Evolutionary conservation across 2,797 vertebrate species (phyloP).

Genomic region (Spea hammondii): DNA sequence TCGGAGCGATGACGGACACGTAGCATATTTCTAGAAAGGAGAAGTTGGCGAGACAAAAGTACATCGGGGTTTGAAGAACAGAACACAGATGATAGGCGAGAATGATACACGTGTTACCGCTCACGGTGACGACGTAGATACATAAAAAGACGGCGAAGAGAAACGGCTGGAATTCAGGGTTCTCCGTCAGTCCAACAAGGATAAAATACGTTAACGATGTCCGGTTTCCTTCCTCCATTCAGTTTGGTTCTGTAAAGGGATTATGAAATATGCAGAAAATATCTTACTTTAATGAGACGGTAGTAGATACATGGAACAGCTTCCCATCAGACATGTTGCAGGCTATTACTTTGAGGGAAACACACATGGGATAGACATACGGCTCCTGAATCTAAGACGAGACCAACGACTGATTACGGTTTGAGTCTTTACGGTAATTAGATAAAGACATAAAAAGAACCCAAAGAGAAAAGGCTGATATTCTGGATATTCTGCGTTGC

Average conservation of each 20-base stretch:
- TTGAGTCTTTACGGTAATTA: not conserved
- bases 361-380: too few species aligned
- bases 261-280: not conserved
- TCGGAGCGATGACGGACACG: slow-evolving; percentile 24
- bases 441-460: slow-evolving; percentile 26
- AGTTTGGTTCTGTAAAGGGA: slow-evolving; percentile 12
- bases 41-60: slow-evolving; percentile 19
- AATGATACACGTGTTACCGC: slow-evolving; percentile 15
- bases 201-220: slow-evolving; percentile 26
- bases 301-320: not conserved
- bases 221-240: not conserved
- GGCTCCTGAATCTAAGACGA: too few species aligned
- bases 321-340: too few species aligned
- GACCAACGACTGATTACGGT: too few species aligned
- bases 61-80: slow-evolving; percentile 34
- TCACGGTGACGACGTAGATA: slow-evolving; percentile 15
- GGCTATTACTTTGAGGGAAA: too few species aligned
- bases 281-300: slow-evolving; percentile 16
- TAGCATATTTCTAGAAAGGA: slow-evolving; percentile 33
- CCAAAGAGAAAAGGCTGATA: slow-evolving; percentile 3
- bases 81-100: not conserved
- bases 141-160: slow-evolving; percentile 17
- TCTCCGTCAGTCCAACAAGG: slow-evolving; percentile 18
- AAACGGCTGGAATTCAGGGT: slow-evolving; percentile 5
- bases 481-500: slow-evolving; percentile 17